Evolutionary conservation across 2,113 vertebrate genomes (phyloP).

Genomic region (Sterrhoptilus dennistouni): DNA sequence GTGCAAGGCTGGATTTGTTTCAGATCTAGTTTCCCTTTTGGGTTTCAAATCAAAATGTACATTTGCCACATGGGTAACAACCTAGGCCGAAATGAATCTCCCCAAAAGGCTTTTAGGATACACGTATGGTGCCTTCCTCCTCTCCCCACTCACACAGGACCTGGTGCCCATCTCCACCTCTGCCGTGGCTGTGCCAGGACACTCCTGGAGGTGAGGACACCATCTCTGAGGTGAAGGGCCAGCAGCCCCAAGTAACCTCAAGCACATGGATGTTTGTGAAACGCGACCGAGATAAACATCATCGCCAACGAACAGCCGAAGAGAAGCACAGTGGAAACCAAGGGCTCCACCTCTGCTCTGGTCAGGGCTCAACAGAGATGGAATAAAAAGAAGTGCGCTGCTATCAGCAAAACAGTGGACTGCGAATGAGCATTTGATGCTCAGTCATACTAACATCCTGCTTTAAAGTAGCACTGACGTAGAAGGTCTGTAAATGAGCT

Average conservation of each 20-base stretch:
- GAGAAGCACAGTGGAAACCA: rapidly evolving
- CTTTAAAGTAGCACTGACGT: neutral
- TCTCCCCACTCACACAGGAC: no score
- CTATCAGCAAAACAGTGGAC: neutral
- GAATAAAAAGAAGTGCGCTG: neutral
- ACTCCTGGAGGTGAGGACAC: neutral
- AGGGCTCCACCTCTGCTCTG: neutral
- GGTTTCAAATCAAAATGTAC: neutral
- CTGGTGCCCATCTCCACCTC: neutral
- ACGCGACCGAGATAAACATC: neutral
- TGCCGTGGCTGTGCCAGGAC: neutral
- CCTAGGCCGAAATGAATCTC: rapidly evolving
- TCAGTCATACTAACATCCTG: neutral
- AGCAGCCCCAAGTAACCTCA: rapidly evolving
- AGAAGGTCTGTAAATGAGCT: rapidly evolving
- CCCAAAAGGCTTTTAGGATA: rapidly evolving
- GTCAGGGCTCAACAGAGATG: rapidly evolving
- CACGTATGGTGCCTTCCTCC: rapidly evolving
- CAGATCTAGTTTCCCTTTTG: neutral
- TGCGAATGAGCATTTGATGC: no score
- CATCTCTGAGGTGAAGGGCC: rapidly evolving
- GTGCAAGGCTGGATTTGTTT: neutral
- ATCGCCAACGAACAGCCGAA: rapidly evolving
- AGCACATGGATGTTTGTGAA: neutral
- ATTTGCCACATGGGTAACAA: rapidly evolving